These are phyloP conservation scores for Paratrypauchen microcephalus DNA, from an alignment of 2,797 vertebrate species.

Conservation along the genomic window DNA sequence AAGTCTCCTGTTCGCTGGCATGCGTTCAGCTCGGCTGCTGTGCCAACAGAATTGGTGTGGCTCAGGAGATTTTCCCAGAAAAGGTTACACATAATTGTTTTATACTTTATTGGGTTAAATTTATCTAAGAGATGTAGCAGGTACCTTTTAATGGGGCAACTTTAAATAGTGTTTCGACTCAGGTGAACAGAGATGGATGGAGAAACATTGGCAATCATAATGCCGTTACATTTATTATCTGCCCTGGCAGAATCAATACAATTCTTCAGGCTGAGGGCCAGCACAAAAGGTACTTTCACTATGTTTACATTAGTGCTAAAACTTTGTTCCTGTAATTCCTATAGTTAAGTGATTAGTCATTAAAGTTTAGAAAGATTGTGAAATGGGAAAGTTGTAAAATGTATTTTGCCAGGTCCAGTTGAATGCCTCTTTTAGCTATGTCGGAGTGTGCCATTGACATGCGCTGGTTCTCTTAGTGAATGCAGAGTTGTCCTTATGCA, in stretches of 20 bases:
- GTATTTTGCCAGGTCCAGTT: too few species aligned
- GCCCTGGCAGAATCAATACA: not conserved
- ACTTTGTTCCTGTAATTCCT: not conserved
- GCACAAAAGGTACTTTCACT: not conserved
- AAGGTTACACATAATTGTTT: slow-evolving; percentile 62
- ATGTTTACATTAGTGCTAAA: too few species aligned
- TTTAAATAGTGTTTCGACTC: slow-evolving; percentile 31
- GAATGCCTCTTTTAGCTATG: too few species aligned
- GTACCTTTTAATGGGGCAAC: slow-evolving; percentile 44
- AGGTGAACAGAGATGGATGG: not conserved
- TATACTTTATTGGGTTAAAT: slow-evolving; percentile 66
- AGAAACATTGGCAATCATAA: slow-evolving; percentile 18
- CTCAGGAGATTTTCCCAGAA: slow-evolving; percentile 49
- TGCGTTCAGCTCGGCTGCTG: slow-evolving; percentile 29
- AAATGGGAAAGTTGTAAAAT: too few species aligned
- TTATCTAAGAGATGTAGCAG: slow-evolving; percentile 52
- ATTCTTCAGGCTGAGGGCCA: not conserved
- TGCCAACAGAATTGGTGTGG: slow-evolving; percentile 63
- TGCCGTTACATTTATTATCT: not conserved
- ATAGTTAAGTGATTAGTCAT: not conserved
- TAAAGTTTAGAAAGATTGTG: too few species aligned
- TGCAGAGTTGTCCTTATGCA: too few species aligned
- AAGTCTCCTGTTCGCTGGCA: slow-evolving; percentile 62
- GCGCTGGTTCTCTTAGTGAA: too few species aligned
- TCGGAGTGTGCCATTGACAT: too few species aligned